Conservation (phyloP, 1,140 invertebrate species). For the Sminthurides bifidus region DNA sequence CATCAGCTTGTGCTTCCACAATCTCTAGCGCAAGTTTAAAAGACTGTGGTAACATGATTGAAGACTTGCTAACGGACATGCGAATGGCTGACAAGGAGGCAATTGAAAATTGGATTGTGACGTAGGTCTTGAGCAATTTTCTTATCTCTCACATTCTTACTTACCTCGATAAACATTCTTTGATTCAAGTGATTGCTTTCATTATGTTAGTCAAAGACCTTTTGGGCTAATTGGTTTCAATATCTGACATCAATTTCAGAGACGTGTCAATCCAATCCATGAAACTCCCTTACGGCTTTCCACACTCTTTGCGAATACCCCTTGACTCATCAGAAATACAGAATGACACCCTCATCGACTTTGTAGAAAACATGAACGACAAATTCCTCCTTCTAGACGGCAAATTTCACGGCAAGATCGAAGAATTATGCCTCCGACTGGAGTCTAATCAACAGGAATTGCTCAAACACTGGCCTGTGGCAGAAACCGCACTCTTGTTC, state of each 20-base stretch:
- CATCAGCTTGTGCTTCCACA: too few relatives aligned
- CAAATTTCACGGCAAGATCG: constrained; percentile 24
- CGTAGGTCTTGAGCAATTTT: not conserved
- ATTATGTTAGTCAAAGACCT: too few relatives aligned
- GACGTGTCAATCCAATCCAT: not conserved
- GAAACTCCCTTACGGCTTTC: constrained; percentile 20
- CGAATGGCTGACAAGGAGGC: constrained; percentile 1
- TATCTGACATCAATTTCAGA: not conserved
- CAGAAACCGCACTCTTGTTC: constrained; percentile 16
- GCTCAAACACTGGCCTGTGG: constrained; percentile 8
- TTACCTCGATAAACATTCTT: too few relatives aligned
- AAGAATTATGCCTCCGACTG: constrained; percentile 14
- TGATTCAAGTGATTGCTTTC: too few relatives aligned
- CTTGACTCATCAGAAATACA: not conserved
- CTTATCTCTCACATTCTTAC: not conserved
- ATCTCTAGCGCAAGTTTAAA: not conserved
- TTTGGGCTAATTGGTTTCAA: not conserved
- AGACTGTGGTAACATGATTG: not conserved
- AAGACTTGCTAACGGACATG: constrained; percentile 2
- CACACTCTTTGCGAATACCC: constrained; percentile 9
- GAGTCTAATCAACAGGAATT: constrained; percentile 5
- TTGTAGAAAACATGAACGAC: constrained; percentile 15
- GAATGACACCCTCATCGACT: not conserved
- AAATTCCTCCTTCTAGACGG: constrained; percentile 28
- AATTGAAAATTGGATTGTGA: constrained; percentile 2